Base-by-base conservation (phyloP, 2,113 vertebrate species). In the Lynx canadensis region DNA sequence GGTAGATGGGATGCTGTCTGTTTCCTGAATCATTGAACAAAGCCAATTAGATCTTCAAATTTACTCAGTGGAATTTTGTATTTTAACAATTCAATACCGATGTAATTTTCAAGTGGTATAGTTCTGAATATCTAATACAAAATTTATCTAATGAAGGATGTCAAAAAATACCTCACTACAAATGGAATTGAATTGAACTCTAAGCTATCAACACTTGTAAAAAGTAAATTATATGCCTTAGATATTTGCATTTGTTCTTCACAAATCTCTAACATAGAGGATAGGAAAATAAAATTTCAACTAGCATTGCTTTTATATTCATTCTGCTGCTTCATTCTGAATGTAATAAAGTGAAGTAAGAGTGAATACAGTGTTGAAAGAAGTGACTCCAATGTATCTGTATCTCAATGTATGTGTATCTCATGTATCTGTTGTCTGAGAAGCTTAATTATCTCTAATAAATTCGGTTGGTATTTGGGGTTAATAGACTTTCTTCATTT, bases 401-500 rank as follows among this genome's bases (percentile, higher is more conserved):
- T 41, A 45, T 45, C 45, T 9, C 45, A 45, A 45, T 45, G 45
- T 45, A 45, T 45, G 0, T 45, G 8, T 45, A 45, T 45, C 45
- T 45, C 45, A 98, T 97, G 97, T 97, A 41, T 80, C 92, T 55
- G 57, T 41, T 96, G 41, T 82, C 91, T 88, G 76, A 96, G 66
- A 73, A n/a, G 31, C 36, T n/a, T 95, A 41, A 97, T 97, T 93
- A 96, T 96, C 84, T 97, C 84, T 97, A 96, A 95, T 89, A 41
- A 96, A 94, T 31, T 79, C 79, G 89, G 55, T 2, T 93, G 74
- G 81, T 97, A 94, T 96, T 98, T 96, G 81, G 68, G 50, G 83
- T 98, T 98, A 96, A 98, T 57, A 92, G 36, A 80, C 52, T 95
- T 98, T 50, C 73, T 57, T 97, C 7, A 21, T 97, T 96, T 97